A percentile compares a stretch with the other conserved stretches of the same genome.
These are phyloP conservation scores for Pyralis farinalis DNA, from an alignment of 2,888 invertebrate genomes.

Conservation along the genomic window DNA sequence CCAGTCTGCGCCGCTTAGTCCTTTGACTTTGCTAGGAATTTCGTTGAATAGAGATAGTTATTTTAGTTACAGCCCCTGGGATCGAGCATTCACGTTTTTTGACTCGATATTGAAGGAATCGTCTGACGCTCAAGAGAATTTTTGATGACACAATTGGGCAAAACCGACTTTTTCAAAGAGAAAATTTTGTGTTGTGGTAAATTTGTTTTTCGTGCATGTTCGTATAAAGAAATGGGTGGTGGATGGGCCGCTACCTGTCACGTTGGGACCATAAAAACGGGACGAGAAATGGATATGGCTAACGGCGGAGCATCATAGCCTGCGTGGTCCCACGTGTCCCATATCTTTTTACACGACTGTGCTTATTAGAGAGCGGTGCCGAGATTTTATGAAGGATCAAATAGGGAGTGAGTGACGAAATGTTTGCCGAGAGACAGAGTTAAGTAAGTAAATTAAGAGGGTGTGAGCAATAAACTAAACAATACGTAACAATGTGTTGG, in stretches of 20 bases:
- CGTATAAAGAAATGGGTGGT: background rate
- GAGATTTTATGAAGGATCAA: slow-evolving; percentile 2
- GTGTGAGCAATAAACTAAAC: background rate
- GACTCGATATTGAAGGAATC: slow-evolving; percentile 10
- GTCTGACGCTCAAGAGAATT: slow-evolving; percentile 6
- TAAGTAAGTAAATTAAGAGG: background rate
- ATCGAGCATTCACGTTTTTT: slow-evolving; percentile 9
- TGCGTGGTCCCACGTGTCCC: background rate
- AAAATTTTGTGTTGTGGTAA: slow-evolving; percentile 1
- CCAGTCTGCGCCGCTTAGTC: slow-evolving; percentile 14
- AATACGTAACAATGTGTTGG: too few relatives aligned
- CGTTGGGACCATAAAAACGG: background rate
- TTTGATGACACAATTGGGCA: slow-evolving; percentile 3
- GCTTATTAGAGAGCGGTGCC: background rate
- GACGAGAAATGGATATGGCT: background rate
- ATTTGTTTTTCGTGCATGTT: background rate
- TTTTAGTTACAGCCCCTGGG: slow-evolving; percentile 17
- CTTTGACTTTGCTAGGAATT: slow-evolving; percentile 22
- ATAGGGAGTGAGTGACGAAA: background rate
- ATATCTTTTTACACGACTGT: background rate
- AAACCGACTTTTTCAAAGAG: background rate
- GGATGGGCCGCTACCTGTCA: background rate
- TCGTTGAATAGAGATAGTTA: slow-evolving; percentile 25
- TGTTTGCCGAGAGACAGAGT: background rate
- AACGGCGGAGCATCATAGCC: background rate